A percentile compares a stretch with the other conserved stretches of the same genome.
Evolutionary conservation across 2,888 invertebrate species (phyloP).

Genomic region (Antheraea assamensis): DNA sequence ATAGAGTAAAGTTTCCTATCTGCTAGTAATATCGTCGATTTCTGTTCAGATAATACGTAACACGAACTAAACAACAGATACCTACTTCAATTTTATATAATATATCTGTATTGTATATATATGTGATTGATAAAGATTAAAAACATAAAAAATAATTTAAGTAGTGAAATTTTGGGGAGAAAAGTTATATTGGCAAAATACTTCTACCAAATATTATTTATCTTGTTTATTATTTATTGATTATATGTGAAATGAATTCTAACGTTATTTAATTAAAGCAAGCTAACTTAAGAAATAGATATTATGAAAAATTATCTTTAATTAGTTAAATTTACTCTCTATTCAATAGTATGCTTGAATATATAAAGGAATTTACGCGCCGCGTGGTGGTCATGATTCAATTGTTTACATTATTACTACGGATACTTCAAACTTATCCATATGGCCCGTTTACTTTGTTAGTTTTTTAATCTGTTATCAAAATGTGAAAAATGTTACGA

Average conservation of each 20-base stretch:
- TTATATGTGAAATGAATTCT: not conserved
- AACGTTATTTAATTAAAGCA: not conserved
- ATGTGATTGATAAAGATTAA: not conserved
- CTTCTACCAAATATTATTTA: no score
- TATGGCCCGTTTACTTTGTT: conserved; percentile 51
- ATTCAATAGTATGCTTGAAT: conserved; percentile 24
- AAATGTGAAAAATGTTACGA: conserved; percentile 20
- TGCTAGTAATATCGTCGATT: no score
- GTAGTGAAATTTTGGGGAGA: no score
- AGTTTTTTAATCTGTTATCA: conserved; percentile 37
- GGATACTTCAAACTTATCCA: conserved; percentile 52
- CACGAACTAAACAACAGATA: no score
- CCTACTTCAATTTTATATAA: no score
- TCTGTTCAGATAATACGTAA: no score
- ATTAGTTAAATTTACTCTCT: not conserved
- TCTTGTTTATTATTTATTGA: not conserved
- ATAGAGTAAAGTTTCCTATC: no score
- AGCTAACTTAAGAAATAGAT: not conserved
- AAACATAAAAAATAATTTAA: not conserved
- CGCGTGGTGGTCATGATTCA: conserved; percentile 45
- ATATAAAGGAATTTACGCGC: conserved; percentile 33
- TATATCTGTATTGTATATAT: no score
- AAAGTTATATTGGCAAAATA: no score
- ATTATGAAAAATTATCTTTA: not conserved
- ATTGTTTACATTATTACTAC: conserved; percentile 65